phyloP scores from a whole-genome alignment of 2,113 vertebrate species.

The Aspidoscelis tigris region DNA sequence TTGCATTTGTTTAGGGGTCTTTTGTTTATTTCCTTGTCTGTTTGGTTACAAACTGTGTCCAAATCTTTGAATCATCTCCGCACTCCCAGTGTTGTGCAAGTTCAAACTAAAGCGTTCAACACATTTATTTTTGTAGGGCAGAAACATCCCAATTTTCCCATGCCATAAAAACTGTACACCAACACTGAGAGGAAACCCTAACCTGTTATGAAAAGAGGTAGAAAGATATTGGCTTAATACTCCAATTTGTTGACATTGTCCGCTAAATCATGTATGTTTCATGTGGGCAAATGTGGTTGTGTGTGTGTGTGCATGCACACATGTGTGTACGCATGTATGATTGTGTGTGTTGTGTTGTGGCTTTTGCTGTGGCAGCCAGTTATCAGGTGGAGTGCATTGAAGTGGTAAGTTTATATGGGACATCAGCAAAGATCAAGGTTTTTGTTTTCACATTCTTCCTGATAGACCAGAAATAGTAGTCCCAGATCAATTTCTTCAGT shows the following conservation, averaged over 20 bases:
- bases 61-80: slow-evolving; percentile 67
- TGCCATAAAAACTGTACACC: slow-evolving; percentile 88
- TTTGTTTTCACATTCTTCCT: slow-evolving; percentile 68
- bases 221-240: slow-evolving; percentile 82
- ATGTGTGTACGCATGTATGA: slow-evolving; percentile 64
- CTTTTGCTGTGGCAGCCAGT: slow-evolving; percentile 78
- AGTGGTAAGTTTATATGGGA: slow-evolving; percentile 62
- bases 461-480: slow-evolving; percentile 50
- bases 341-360: slow-evolving; percentile 66
- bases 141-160: slow-evolving; percentile 85
- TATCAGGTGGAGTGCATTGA: slow-evolving; percentile 71
- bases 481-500: slow-evolving; percentile 34
- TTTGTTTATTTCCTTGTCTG: background rate
- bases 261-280: slow-evolving; percentile 76
- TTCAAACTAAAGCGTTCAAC: slow-evolving; percentile 82
- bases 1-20: background rate
- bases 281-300: slow-evolving; percentile 57
- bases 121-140: slow-evolving; percentile 86
- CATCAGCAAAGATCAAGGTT: slow-evolving; percentile 72
- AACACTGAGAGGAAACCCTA: slow-evolving; percentile 84
- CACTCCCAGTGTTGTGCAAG: slow-evolving; percentile 55
- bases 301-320: slow-evolving; percentile 62
- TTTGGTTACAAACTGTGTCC: slow-evolving; percentile 57
- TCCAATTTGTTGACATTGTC: slow-evolving; percentile 79
- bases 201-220: slow-evolving; percentile 89